Base-by-base conservation (phyloP, 2,797 vertebrate species). In the Kryptolebias ocellatus region DNA sequence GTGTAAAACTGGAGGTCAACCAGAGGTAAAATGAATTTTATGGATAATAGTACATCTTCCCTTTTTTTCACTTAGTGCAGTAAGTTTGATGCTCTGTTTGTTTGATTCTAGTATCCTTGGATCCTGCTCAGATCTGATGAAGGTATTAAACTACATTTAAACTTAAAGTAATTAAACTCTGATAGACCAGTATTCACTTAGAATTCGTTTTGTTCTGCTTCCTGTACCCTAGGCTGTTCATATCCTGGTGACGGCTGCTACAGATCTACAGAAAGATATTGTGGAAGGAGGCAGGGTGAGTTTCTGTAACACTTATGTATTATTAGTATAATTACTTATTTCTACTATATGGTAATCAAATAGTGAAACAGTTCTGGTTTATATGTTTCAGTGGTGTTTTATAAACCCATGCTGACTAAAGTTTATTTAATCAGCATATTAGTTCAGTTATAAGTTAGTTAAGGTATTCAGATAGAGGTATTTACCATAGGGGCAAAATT, bases 111-210 rank as follows among this genome's bases (percentile, higher is more conserved):
- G 98, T 88, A 99, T 99, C 78, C 90, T 99, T 59, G 96, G 95
- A 17, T 98, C 96, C 80, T 99, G 98, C 71, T 99, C 98, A 0
- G 94, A 94, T 85, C 92, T 99, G 29, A 99, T 99, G 97, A 94
- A 92, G 87, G 93, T 93, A 65, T 80, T 45, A 57, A 20, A 6
- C 45, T 42, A 12, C 14, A 12, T 42, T 14, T 12, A 24, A 24
- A 24, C 20, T 12, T 34, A 12, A 42, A 14, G 39, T 42, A 11
- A 12, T 42, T 42, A 42, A 42, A 1, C 10, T 10, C 5, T 4
- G 1, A 1, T 24, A 24, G 3, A 24, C 10, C 49, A 20, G 47
- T 17, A 16, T 52, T 20, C 6, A 1, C 28, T 29, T 1, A 14
- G 16, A 27, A 5, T 54, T 54, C 15, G 1, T 34, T 7, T 3